Conservation (phyloP, 1,140 invertebrate species). For the Hylaeus volcanicus region DNA sequence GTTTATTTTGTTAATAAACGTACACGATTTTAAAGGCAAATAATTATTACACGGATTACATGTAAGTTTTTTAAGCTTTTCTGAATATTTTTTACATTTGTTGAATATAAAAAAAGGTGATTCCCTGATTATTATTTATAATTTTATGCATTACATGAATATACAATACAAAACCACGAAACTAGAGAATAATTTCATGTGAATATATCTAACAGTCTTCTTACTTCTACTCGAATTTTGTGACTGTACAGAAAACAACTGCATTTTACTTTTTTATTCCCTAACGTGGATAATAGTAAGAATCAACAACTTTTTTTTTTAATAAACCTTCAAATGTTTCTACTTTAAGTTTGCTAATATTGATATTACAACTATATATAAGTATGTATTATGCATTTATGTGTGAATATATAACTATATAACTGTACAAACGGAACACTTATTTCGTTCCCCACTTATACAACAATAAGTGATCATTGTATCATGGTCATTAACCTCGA, state of each 20-base stretch:
- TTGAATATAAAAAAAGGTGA: constrained; percentile 25
- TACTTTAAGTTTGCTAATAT: constrained; percentile 70
- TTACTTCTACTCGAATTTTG: constrained; percentile 65
- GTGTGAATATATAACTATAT: constrained; percentile 67
- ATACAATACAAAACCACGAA: constrained; percentile 60
- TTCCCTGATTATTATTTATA: constrained; percentile 17
- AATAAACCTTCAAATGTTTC: constrained; percentile 69
- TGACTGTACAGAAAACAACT: constrained; percentile 72
- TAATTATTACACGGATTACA: constrained; percentile 31
- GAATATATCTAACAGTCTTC: constrained; percentile 60
- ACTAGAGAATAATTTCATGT: constrained; percentile 42
- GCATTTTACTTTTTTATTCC: constrained; percentile 55
- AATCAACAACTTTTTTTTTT: constrained; percentile 69
- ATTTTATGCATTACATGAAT: constrained; percentile 41
- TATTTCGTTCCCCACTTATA: constrained; percentile 60
- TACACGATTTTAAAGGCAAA: constrained; percentile 24
- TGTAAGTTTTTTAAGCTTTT: constrained; percentile 30
- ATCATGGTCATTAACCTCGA: constrained; percentile 46
- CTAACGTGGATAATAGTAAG: constrained; percentile 69
- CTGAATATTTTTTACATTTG: constrained; percentile 23
- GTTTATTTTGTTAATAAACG: constrained; percentile 22
- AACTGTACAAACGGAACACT: constrained; percentile 74
- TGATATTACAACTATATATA: constrained; percentile 68
- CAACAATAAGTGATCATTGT: constrained; percentile 51
- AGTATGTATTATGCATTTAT: constrained; percentile 65